These are phyloP conservation scores for Girardinichthys multiradiatus DNA, from an alignment of 2,113 vertebrate genomes.

Conservation along the genomic window DNA sequence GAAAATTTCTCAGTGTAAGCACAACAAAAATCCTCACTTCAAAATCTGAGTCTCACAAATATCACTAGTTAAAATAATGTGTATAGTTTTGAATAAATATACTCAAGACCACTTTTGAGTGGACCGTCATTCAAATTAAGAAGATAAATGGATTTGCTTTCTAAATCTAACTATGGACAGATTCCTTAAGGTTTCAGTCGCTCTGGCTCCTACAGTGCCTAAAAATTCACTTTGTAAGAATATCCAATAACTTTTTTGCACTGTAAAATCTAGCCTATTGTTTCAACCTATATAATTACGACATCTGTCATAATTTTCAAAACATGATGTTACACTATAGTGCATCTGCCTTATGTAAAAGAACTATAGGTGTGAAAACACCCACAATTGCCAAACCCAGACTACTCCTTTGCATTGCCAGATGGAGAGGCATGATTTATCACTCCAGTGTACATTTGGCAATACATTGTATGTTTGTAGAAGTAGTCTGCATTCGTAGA, in stretches of 20 bases:
- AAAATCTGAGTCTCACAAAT: background rate
- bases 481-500: too few species aligned
- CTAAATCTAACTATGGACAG: too few species aligned
- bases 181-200: background rate
- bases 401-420: too few species aligned
- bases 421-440: too few species aligned
- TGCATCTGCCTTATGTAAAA: too few species aligned
- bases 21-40: too few species aligned
- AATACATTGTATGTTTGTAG: too few species aligned
- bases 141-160: too few species aligned
- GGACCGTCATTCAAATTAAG: too few species aligned
- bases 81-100: background rate
- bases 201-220: background rate
- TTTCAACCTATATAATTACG: background rate
- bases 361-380: too few species aligned
- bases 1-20: background rate
- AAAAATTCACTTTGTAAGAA: background rate
- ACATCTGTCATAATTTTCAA: background rate
- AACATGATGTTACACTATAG: background rate
- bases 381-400: too few species aligned
- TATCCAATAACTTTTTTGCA: background rate
- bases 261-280: background rate
- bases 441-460: too few species aligned
- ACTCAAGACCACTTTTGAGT: background rate
- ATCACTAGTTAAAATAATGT: background rate